phyloP scores from a whole-genome alignment of 2,113 vertebrate species.

The Syrmaticus mikado region DNA sequence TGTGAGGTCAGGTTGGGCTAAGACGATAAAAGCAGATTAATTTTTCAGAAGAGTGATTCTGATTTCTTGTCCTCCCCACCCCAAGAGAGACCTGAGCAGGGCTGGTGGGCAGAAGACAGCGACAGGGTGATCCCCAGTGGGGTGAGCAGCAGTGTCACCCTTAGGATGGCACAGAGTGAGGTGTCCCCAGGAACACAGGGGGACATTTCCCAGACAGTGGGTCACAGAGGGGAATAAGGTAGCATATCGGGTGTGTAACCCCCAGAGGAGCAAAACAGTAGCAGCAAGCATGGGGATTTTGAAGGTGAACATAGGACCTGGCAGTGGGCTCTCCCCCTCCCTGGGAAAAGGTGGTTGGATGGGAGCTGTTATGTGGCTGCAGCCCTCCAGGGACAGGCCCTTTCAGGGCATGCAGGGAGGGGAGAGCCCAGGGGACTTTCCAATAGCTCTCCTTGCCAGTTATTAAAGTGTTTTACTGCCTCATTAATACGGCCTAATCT shows the following conservation, averaged over 20 bases:
- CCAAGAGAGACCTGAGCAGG: rapidly evolving
- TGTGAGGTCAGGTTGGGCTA: conserved; percentile 19
- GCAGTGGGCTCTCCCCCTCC: background rate
- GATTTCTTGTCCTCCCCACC: background rate
- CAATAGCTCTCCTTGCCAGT: conserved; percentile 34
- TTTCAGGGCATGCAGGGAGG: background rate
- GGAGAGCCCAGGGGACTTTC: conserved; percentile 39
- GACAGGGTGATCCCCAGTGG: background rate
- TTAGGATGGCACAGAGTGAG: background rate
- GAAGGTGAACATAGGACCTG: rapidly evolving
- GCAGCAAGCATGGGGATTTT: background rate
- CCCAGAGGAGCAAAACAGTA: background rate
- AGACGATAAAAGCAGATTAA: conserved; percentile 47
- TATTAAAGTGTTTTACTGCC: conserved; percentile 62
- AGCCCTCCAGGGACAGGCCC: background rate
- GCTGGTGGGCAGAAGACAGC: background rate
- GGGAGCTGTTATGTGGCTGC: background rate
- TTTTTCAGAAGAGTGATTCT: conserved; percentile 26
- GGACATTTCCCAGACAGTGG: background rate
- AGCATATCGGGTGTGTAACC: background rate
- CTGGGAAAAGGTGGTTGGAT: background rate
- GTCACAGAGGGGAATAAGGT: background rate
- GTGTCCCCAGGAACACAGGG: rapidly evolving
- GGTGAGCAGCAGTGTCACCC: background rate
- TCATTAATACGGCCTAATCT: conserved; percentile 58